Evolutionary conservation across 2,888 invertebrate genomes (phyloP), one percentile per base, ranked within the genome.

Genomic region (Ceratothoa steindachneri): DNA sequence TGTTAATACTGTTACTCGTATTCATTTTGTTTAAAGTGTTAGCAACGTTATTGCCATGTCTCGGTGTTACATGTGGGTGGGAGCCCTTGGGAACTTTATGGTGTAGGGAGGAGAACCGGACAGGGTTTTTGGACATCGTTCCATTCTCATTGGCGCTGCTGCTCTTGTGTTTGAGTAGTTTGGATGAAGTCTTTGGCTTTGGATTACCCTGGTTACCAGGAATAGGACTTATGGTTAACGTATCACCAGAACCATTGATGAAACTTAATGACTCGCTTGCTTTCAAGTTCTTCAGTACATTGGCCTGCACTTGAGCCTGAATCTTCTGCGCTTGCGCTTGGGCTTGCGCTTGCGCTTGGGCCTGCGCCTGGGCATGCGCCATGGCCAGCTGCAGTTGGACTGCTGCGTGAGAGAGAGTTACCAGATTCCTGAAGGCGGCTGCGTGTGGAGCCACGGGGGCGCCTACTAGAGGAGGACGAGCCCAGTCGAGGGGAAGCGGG

Each of bases 321-420:
- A 60, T 60, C 12, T 71, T 71, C 31, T 74, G 74, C 1, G 75
- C 75, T 28, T 77, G 73, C 1, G 74, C 74, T 24, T 76, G 73
- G 1, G 74, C 71, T 24, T 74, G 72, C 41, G 67, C 67, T 24
- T 91, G 92, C 80, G 93, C 93, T 0, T 87, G 93, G 69, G 93
- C 93, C 84, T 93, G 93, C 0, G 87, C 91, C 73, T 87, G 93
- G 77, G 85, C 93, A 71, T 91, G 75, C 41, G 77, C 82, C 81
- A 73, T 60, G 30, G 73, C 73, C 9, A 75, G 55, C 41, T 75
- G 77, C 31, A 75, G 69, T 66, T 72, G 75, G 22, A 78, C 75
- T 5, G 77, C 77, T 22, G 77, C 77, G 24, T 77, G 74, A n/a
- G 77, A 77, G 15, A 77, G 70, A 9, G 77, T 77, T 67, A 77